phyloP scores from a whole-genome alignment of 2,797 vertebrate genomes.

The Sciaenops ocellatus region DNA sequence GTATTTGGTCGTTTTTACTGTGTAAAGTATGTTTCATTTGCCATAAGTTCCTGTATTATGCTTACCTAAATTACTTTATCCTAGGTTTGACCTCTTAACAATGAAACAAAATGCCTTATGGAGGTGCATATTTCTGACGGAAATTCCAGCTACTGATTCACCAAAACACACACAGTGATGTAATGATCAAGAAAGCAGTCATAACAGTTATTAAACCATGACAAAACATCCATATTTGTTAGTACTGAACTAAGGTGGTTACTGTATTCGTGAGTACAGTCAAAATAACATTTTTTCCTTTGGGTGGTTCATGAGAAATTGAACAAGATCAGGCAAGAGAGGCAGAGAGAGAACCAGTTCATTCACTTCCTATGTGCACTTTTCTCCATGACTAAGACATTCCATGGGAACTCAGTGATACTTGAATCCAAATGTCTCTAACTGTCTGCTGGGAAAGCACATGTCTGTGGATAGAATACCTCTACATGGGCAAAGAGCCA shows the following conservation, averaged over 20 bases:
- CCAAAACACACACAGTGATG: neutral
- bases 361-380: slow-evolving; percentile 44
- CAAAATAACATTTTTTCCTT: neutral
- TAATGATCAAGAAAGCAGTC: neutral
- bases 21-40: neutral
- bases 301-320: neutral
- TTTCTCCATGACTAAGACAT: slow-evolving; percentile 43
- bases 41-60: neutral
- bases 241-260: neutral
- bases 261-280: neutral
- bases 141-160: slow-evolving; percentile 18
- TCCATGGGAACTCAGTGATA: slow-evolving; percentile 26
- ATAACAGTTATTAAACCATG: neutral
- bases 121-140: neutral
- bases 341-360: slow-evolving; percentile 22
- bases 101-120: neutral
- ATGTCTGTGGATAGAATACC: slow-evolving; percentile 27
- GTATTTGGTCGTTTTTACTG: neutral
- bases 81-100: neutral
- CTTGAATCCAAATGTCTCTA: slow-evolving; percentile 32
- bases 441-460: slow-evolving; percentile 43
- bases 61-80: neutral
- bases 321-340: slow-evolving; percentile 8
- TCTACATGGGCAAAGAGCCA: slow-evolving; percentile 26
- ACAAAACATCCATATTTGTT: neutral